A percentile compares a stretch with the other conserved stretches of the same genome.
Conservation (phyloP, 2,113 vertebrate genomes). For the Brachionichthys hirsutus region DNA sequence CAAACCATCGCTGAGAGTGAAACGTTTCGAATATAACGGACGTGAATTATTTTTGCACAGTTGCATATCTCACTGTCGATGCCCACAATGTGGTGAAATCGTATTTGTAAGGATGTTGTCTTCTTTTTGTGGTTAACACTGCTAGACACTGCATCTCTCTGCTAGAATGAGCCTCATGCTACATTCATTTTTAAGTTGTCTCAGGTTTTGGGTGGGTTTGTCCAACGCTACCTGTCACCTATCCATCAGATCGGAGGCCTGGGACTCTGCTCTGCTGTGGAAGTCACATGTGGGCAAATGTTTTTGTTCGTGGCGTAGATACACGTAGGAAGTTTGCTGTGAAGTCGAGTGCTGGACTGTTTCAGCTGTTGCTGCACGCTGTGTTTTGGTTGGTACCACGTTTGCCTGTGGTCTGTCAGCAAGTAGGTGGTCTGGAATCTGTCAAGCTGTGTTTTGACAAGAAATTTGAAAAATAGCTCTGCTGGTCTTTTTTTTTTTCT, state of each 20-base stretch:
- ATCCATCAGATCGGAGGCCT: constrained; percentile 18
- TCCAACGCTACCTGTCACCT: constrained; percentile 10
- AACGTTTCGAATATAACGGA: too few species aligned
- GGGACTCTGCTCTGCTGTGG: constrained; percentile 29
- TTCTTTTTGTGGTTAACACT: constrained; percentile 11
- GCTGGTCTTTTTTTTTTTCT: background rate
- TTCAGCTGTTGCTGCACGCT: constrained; percentile 26
- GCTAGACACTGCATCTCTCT: constrained; percentile 14
- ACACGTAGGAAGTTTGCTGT: constrained; percentile 27
- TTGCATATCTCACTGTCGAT: too few species aligned
- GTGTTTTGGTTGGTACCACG: constrained; percentile 52
- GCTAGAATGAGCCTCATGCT: too few species aligned
- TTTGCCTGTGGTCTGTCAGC: constrained; percentile 51
- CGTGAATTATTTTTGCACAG: too few species aligned
- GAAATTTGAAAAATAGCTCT: constrained; percentile 27
- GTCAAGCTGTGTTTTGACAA: constrained; percentile 40
- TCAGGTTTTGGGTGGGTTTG: constrained; percentile 15
- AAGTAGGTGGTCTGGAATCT: constrained; percentile 46
- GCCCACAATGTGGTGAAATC: background rate
- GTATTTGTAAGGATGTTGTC: background rate
- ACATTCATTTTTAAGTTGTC: constrained; percentile 22
- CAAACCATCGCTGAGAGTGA: too few species aligned
- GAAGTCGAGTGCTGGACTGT: constrained; percentile 29
- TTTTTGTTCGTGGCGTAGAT: constrained; percentile 12
- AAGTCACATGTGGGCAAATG: constrained; percentile 22